Conservation (phyloP, 2,113 vertebrate genomes). For the Rhynchomys soricoides region DNA sequence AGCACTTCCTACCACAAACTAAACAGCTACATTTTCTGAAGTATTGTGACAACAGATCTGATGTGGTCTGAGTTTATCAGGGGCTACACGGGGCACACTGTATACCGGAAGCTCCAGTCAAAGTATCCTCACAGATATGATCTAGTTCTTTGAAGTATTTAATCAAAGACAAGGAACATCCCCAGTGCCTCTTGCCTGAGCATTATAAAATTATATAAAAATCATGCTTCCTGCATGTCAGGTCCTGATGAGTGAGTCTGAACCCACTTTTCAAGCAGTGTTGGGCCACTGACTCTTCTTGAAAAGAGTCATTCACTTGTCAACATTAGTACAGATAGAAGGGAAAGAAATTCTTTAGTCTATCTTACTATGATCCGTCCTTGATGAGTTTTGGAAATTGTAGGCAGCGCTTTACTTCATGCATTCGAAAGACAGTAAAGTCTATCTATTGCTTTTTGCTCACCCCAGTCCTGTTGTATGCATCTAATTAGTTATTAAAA, state of each 20-base stretch:
- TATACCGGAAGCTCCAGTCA: not conserved
- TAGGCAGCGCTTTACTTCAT: not conserved
- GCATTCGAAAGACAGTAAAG: not conserved
- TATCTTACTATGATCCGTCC: not conserved
- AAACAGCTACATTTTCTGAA: not conserved
- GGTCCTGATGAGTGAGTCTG: not conserved
- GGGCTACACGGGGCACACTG: not conserved
- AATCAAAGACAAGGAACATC: not conserved
- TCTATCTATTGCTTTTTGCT: not conserved
- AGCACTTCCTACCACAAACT: not conserved
- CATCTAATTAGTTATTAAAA: not conserved
- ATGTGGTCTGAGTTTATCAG: not conserved
- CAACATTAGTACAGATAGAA: conserved; percentile 1
- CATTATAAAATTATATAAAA: not conserved
- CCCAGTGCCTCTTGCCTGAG: not conserved
- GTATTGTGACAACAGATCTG: not conserved
- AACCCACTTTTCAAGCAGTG: not conserved
- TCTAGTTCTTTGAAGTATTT: conserved; percentile 37
- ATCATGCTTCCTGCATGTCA: not conserved
- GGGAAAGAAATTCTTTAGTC: not conserved
- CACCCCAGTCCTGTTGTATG: not conserved
- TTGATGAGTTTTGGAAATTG: not conserved
- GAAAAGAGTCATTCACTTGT: not conserved
- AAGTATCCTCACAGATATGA: not conserved
- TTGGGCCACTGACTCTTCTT: not conserved